Evolutionary conservation across 2,113 vertebrate species (phyloP).

Genomic region (Stomatorhinus ivindoensis): DNA sequence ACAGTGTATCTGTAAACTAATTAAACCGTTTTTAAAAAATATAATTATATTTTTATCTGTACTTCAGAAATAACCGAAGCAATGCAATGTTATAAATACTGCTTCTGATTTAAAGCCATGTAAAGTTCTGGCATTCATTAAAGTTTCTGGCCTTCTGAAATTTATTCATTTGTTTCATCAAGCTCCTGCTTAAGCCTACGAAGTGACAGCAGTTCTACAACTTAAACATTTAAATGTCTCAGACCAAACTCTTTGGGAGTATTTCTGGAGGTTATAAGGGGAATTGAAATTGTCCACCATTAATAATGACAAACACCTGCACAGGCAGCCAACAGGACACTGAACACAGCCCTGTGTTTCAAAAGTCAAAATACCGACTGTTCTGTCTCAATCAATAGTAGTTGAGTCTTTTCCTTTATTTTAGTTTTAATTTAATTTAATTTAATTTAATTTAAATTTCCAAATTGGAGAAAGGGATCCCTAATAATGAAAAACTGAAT

Average conservation of each 20-base stretch:
- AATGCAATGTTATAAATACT: background rate
- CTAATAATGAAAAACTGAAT: slow-evolving; percentile 41
- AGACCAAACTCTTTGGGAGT: background rate
- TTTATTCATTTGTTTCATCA: slow-evolving; percentile 11
- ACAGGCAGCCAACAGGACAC: background rate
- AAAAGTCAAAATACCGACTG: slow-evolving; percentile 3
- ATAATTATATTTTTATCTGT: slow-evolving; percentile 30
- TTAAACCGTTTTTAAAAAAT: slow-evolving; percentile 36
- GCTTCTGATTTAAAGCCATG: slow-evolving; percentile 3
- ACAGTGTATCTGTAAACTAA: slow-evolving; percentile 43
- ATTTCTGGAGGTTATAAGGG: background rate
- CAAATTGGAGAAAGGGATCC: slow-evolving; percentile 33
- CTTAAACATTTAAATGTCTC: background rate
- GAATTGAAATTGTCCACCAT: slow-evolving; percentile 5
- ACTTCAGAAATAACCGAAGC: slow-evolving; percentile 37
- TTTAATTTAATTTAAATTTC: slow-evolving; percentile 53
- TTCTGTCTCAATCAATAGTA: slow-evolving; percentile 8
- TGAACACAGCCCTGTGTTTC: background rate
- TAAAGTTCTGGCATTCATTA: background rate
- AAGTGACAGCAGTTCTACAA: slow-evolving; percentile 13
- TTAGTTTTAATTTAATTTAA: slow-evolving; percentile 41
- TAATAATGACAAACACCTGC: slow-evolving; percentile 4
- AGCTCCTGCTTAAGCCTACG: background rate
- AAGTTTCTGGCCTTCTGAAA: background rate
- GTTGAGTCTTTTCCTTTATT: slow-evolving; percentile 24